Evolutionary conservation across 1,140 invertebrate genomes (phyloP).

Genomic region (Orius laevigatus): DNA sequence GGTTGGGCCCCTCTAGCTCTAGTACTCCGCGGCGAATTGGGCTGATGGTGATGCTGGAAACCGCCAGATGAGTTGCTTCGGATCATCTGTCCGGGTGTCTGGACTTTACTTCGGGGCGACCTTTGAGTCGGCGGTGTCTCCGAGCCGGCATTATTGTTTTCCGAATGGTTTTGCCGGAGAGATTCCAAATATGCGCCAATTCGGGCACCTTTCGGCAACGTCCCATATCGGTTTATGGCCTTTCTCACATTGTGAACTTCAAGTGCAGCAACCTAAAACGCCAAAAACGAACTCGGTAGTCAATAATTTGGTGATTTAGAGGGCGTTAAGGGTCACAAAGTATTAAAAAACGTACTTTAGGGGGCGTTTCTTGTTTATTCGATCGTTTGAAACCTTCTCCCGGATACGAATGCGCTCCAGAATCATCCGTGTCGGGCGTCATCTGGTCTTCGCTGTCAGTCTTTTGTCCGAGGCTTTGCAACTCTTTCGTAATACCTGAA

Average conservation of each 20-base stretch:
- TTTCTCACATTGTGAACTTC: constrained; percentile 94
- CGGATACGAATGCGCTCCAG: constrained; percentile 34
- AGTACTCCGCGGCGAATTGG: constrained; percentile 31
- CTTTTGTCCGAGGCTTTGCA: constrained; percentile 29
- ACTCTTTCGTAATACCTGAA: constrained; percentile 31
- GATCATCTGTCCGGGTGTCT: constrained; percentile 58
- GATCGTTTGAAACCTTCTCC: constrained; percentile 25
- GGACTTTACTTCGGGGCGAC: constrained; percentile 41
- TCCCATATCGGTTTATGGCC: constrained; percentile 92
- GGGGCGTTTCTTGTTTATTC: constrained; percentile 18
- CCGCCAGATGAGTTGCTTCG: constrained; percentile 67
- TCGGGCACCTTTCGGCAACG: constrained; percentile 82
- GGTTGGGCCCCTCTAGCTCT: constrained; percentile 27
- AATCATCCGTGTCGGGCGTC: constrained; percentile 47
- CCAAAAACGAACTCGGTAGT: too few relatives aligned
- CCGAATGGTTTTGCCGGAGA: constrained; percentile 42
- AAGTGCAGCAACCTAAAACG: constrained; percentile 64
- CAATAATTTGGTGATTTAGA: too few relatives aligned
- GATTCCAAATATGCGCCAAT: constrained; percentile 93
- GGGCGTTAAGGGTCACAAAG: background rate
- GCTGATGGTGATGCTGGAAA: constrained; percentile 37
- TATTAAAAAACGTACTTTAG: constrained; percentile 23
- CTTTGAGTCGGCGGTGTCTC: constrained; percentile 26
- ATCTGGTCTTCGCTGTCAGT: constrained; percentile 40
- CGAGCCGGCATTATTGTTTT: constrained; percentile 16